Percentiles rank a stretch among this genome's conserved stretches.
These are phyloP conservation scores for Xestobium rufovillosum DNA, from an alignment of 2,888 invertebrate genomes.

Conservation along the genomic window DNA sequence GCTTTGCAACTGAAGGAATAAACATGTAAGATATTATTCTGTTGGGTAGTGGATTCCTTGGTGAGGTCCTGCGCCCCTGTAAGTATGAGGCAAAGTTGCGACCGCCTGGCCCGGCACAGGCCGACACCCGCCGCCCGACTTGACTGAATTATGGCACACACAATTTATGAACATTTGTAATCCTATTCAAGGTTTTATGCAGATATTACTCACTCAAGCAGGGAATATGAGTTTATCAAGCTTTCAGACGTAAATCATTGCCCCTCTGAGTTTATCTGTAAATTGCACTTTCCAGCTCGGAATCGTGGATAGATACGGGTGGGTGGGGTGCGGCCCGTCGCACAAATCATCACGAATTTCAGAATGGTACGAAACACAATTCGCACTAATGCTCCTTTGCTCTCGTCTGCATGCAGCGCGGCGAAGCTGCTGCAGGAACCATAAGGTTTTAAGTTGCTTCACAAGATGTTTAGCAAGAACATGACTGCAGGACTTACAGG, in stretches of 20 bases:
- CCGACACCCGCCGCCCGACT: slow-evolving; percentile 22
- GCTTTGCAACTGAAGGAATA: too few species aligned
- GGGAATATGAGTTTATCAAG: slow-evolving; percentile 50
- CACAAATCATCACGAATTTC: slow-evolving; percentile 37
- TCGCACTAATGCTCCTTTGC: too few species aligned
- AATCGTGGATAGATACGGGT: slow-evolving; percentile 11
- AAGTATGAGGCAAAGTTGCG: too few species aligned
- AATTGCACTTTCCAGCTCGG: slow-evolving; percentile 55
- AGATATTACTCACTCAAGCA: slow-evolving; percentile 47
- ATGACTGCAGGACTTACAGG: too few species aligned
- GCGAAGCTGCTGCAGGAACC: too few species aligned
- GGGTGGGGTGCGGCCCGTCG: slow-evolving; percentile 26
- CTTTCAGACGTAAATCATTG: slow-evolving; percentile 63
- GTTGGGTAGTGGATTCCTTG: too few species aligned
- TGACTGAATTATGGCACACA: slow-evolving; percentile 45
- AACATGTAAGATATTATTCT: too few species aligned
- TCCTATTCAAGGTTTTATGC: slow-evolving; percentile 47
- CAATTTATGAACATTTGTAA: slow-evolving; percentile 47
- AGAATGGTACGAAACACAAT: slow-evolving; percentile 28
- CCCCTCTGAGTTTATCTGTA: slow-evolving; percentile 52
- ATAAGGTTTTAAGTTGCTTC: too few species aligned
- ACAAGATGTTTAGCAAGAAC: too few species aligned
- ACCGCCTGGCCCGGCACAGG: too few species aligned
- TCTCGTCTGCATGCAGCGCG: too few species aligned
- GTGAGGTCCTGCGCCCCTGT: too few species aligned